Conservation (phyloP, 2,113 vertebrate genomes). For the Myocastor coypus region DNA sequence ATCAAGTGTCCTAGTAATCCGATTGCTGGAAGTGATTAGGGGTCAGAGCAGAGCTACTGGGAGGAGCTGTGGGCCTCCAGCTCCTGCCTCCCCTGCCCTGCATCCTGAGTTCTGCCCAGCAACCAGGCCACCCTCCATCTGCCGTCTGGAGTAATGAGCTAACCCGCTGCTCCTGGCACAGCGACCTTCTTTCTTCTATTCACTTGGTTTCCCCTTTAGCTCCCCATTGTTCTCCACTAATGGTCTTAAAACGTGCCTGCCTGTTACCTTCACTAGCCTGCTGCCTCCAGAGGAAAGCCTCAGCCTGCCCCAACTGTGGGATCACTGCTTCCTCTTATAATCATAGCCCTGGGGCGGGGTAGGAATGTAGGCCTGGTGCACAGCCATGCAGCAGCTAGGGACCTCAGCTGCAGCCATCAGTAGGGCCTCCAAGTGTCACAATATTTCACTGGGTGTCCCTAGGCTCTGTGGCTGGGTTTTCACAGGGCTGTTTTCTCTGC, state of each 20-base stretch:
- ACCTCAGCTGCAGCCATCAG: slow-evolving; percentile 85
- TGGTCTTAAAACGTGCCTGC: slow-evolving; percentile 88
- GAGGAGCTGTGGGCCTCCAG: not conserved
- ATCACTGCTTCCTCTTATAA: slow-evolving; percentile 10
- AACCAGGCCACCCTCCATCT: slow-evolving; percentile 90
- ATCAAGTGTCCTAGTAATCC: not conserved
- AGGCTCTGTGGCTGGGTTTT: slow-evolving; percentile 41
- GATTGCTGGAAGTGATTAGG: not conserved
- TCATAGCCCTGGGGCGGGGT: not conserved
- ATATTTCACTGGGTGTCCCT: slow-evolving; percentile 81
- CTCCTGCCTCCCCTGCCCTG: not conserved
- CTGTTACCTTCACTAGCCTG: slow-evolving; percentile 86
- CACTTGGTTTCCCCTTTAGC: slow-evolving; percentile 86
- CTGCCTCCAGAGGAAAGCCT: slow-evolving; percentile 76
- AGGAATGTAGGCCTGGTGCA: slow-evolving; percentile 83
- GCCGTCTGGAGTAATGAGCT: slow-evolving; percentile 86
- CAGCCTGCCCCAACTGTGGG: slow-evolving; percentile 84
- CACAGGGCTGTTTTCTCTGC: slow-evolving; percentile 84
- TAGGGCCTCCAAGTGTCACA: slow-evolving; percentile 77
- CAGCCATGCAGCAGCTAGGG: slow-evolving; percentile 77
- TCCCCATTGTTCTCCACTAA: slow-evolving; percentile 88
- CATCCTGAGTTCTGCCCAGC: slow-evolving; percentile 85
- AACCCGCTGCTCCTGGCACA: slow-evolving; percentile 85
- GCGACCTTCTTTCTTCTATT: slow-evolving; percentile 86
- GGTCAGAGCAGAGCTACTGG: not conserved